Evolutionary conservation across 2,888 invertebrate genomes (phyloP).

Genomic region (Leptothorax acervorum): DNA sequence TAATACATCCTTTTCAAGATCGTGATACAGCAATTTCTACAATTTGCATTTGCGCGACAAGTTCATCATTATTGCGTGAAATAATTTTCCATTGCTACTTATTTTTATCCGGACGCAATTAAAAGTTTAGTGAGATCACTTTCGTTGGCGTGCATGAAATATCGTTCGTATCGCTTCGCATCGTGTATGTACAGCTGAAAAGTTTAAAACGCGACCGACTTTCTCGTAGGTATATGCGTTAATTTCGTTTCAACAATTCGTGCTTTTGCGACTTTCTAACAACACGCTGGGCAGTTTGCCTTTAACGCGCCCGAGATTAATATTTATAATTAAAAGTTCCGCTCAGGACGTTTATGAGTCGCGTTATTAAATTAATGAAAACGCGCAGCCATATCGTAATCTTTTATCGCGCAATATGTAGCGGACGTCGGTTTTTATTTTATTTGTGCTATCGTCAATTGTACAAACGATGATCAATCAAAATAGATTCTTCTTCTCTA

Average conservation of each 20-base stretch:
- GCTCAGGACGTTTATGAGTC: conserved; percentile 17
- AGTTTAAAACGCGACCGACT: conserved; percentile 37
- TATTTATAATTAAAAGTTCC: conserved; percentile 52
- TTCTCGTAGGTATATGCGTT: conserved; percentile 1
- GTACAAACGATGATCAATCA: neutral
- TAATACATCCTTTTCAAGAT: neutral
- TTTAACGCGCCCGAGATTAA: conserved; percentile 49
- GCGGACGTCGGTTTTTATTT: conserved; percentile 11
- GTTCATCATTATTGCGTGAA: neutral
- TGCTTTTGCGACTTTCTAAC: conserved; percentile 35
- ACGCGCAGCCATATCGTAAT: conserved; percentile 30
- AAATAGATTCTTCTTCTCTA: neutral
- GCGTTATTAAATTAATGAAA: conserved; percentile 53
- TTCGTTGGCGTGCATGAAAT: neutral
- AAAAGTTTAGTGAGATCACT: conserved; percentile 28
- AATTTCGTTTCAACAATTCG: conserved; percentile 49
- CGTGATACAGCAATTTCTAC: neutral
- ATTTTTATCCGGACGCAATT: conserved; percentile 20
- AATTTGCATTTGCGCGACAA: conserved; percentile 14
- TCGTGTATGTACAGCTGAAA: neutral
- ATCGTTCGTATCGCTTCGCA: conserved; percentile 1
- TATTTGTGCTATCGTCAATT: neutral
- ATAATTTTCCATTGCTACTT: conserved; percentile 16
- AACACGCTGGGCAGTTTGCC: conserved; percentile 31
- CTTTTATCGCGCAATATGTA: conserved; percentile 21